phyloP scores from a whole-genome alignment of 2,113 vertebrate species.

The Passerina amoena region DNA sequence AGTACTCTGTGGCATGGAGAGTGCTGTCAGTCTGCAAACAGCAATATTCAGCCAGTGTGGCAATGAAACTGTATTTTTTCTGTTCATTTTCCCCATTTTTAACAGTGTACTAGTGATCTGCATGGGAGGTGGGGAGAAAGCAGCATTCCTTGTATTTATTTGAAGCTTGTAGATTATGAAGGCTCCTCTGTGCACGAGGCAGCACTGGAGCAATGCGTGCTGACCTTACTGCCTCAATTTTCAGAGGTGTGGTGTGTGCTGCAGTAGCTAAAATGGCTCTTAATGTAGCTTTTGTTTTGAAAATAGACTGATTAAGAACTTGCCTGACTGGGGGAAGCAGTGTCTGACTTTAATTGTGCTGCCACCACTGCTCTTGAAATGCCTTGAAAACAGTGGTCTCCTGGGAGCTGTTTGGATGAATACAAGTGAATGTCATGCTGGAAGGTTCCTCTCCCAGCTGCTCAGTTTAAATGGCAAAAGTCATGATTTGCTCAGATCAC shows the following conservation, averaged over 20 bases:
- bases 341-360: constrained; percentile 46
- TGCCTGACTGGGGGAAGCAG: neutral
- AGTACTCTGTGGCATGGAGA: neutral
- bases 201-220: neutral
- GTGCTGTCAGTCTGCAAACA: neutral
- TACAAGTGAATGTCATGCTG: neutral
- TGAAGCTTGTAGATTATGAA: neutral
- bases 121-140: neutral
- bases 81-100: neutral
- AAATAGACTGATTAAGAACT: constrained; percentile 47
- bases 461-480: constrained; percentile 30
- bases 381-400: constrained; percentile 41
- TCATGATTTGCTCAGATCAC: neutral
- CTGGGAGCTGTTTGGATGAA: constrained; percentile 12
- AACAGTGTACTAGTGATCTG: neutral
- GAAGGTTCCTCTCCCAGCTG: constrained; percentile 44
- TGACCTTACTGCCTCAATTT: neutral
- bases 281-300: constrained; percentile 42
- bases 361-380: constrained; percentile 28
- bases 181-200: neutral
- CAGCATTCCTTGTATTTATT: neutral
- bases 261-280: neutral
- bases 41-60: neutral
- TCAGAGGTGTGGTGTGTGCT: neutral
- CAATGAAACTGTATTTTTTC: neutral